Evolutionary conservation across 53 echinoderm and acorn worm species (phyloP), one percentile per base, ranked within the genome.

Genomic region (Actinopyga echinites): DNA sequence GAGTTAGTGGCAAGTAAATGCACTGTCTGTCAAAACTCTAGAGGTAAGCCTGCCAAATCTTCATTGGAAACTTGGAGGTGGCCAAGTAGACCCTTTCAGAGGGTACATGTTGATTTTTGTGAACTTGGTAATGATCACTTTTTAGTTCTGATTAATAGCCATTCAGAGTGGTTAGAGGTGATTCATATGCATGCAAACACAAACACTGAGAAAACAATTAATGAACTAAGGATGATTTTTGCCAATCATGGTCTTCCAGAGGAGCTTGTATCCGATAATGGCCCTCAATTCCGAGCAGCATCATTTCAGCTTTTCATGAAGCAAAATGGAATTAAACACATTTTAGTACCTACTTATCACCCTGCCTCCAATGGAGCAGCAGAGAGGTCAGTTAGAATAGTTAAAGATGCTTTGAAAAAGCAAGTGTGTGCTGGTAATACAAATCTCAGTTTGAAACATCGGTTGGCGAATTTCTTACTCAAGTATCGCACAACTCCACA

Each of bases 271-370:
- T 82, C 84, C 15, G 90, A 90, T 38, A 90, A 85, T 35, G 83
- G 93, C 33, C 90, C 90, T 31, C 88, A 88, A 56, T 90, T 90
- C 68, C 40, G 55, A 33, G 83, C 87, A 52, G 88, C 68, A 59
- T 59, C 62, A 45, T 90, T 90, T 42, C 55, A 68, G 30, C 4
- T 65, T 6, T 87, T 93, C 58, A 64, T 90, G 65, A 65, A 75
- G 36, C 55, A 34, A 5, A 90, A 90, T 69, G 90, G 90, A 38
- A 84, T 93, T 49, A 85, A 83, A 55, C 87, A 90, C 68, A 84
- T 66, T 33, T 44, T 62, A 22, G 74, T 74, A 20, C 84, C 89
- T n/a, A 81, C 87, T 10, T 87, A 87, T 74, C 93, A 93, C 38
- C 75, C 89, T 31, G 89, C 93, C 15, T 82, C 83, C 32, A 89